Evolutionary conservation across 2,888 invertebrate species (phyloP), one percentile per base, ranked within the genome.

Genomic region (Spodoptera exigua): DNA sequence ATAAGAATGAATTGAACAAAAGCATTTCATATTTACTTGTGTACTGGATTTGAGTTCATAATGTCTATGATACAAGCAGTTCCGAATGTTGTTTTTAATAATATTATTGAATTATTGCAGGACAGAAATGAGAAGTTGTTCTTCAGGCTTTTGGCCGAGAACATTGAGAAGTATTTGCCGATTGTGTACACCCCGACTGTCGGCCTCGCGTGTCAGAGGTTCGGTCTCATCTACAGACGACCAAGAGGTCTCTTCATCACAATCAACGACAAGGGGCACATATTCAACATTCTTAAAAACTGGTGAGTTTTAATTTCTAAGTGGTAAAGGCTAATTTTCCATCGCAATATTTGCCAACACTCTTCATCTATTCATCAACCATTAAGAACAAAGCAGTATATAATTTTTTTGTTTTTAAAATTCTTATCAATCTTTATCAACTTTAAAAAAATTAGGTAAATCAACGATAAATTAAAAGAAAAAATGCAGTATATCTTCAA

Each of bases 171-270:
- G 84, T 96, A 99, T 92, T 97, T 99, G 96, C 99, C 99, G 0
- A 98, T 99, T 81, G 98, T 99, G 14, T 99, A 99, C 89, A 99
- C 99, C 0, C 99, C 99, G 0, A 99, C 99, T 0, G 99, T 99
- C 14, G 99, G 99, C 0, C 94, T 98, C 84, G 99, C 99, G 0
- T 99, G 99, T 88, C 99, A 99, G 93, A 97, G 98, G 84, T 99
- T 99, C 85, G 99, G 99, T 43, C 96, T 99, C 69, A 98, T 99
- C 86, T 99, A 98, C 89, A 95, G 99, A 69, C 95, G 98, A 85
- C 99, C 99, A 0, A 96, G 99, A 83, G 99, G 99, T 62, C 95
- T 99, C 10, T 99, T 99, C 88, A 96, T 99, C 76, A 99, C 99
- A 2, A 98, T 99, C 81, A 98, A 99, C 83, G 99, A 99, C 88